Conservation (phyloP, 2,797 vertebrate genomes). For the Salmo trutta region DNA sequence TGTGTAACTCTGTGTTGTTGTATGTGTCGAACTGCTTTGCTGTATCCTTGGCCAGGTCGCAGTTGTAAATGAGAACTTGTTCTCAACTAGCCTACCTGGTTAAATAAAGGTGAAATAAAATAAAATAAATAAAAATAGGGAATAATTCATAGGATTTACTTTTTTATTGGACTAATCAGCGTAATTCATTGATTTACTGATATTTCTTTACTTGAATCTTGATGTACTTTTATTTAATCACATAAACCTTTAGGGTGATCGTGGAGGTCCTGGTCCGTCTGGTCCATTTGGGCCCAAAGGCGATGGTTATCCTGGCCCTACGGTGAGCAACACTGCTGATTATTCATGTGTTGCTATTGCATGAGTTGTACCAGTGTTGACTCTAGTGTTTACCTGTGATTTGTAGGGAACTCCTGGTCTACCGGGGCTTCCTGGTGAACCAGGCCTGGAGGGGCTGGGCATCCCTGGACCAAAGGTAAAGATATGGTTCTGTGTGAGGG, state of each 20-base stretch:
- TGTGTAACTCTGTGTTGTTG: no score
- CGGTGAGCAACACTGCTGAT: conserved; percentile 66
- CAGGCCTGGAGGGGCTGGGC: conserved; percentile 81
- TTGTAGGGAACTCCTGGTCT: conserved; percentile 82
- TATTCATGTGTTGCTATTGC: background rate
- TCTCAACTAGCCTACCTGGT: no score
- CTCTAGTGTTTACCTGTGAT: background rate
- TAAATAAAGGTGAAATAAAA: no score
- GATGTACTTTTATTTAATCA: conserved; percentile 10
- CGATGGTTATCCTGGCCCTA: conserved; percentile 83
- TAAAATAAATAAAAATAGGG: background rate
- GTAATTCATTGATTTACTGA: conserved; percentile 14
- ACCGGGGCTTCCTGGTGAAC: conserved; percentile 82
- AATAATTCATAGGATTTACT: background rate
- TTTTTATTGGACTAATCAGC: background rate
- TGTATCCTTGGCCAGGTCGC: no score
- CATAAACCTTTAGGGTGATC: conserved; percentile 76
- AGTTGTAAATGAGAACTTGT: no score
- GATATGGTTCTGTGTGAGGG: background rate
- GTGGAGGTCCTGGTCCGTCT: conserved; percentile 75
- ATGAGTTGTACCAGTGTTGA: background rate
- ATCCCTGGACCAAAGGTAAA: conserved; percentile 86
- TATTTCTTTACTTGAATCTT: conserved; percentile 3
- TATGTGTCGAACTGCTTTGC: no score
- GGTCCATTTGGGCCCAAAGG: conserved; percentile 87